Percentiles rank a stretch among this genome's conserved stretches.
Conservation (phyloP, 2,888 invertebrate species). For the Ennomos fuscantarius region DNA sequence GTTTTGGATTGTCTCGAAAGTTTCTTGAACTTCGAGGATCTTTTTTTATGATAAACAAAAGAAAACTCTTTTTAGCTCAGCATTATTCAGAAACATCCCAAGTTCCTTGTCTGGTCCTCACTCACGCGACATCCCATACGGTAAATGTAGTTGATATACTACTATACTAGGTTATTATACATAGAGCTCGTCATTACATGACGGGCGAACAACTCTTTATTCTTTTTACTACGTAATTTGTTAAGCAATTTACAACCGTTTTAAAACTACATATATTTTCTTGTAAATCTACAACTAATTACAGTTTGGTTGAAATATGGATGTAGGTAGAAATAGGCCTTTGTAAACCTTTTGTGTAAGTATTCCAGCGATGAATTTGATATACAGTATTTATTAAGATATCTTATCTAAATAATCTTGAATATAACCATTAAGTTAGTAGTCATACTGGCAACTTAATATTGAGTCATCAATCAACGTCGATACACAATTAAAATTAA, state of each 20-base stretch:
- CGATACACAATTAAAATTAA: no score
- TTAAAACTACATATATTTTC: constrained; percentile 54
- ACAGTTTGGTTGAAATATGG: constrained; percentile 31
- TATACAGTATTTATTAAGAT: no score
- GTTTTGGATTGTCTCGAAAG: no score
- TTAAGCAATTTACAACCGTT: constrained; percentile 62
- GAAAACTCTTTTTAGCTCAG: neutral
- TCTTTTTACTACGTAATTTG: constrained; percentile 48
- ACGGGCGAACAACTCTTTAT: constrained; percentile 47
- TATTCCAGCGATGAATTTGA: no score
- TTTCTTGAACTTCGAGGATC: no score
- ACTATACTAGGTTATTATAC: constrained; percentile 64
- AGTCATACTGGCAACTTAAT: no score
- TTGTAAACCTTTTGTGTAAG: no score
- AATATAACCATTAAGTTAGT: neutral
- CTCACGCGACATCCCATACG: constrained; percentile 44
- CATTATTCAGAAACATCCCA: constrained; percentile 43
- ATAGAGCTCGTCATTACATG: constrained; percentile 71
- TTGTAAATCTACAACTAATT: constrained; percentile 41
- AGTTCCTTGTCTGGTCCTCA: constrained; percentile 56
- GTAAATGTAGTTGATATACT: constrained; percentile 39
- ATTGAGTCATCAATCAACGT: no score
- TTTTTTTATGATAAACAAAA: no score
- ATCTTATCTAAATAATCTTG: constrained; percentile 2
- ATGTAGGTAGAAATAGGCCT: neutral